Evolutionary conservation across 2,797 vertebrate genomes (phyloP).

Genomic region (Pantherophis vulpinus): DNA sequence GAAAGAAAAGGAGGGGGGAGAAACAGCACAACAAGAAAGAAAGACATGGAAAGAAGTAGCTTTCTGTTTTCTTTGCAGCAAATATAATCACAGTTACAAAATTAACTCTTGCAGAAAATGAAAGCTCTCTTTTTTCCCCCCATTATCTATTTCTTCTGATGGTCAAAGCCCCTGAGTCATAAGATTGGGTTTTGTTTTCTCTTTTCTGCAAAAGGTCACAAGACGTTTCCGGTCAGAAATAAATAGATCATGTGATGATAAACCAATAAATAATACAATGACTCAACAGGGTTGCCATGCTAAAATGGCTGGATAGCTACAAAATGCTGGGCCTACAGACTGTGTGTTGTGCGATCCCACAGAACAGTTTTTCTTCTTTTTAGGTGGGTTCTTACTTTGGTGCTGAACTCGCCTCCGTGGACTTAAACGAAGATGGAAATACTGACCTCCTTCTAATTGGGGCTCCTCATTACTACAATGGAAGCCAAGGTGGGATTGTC

Average conservation of each 20-base stretch:
- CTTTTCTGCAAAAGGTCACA: neutral
- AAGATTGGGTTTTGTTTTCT: neutral
- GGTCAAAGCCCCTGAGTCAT: neutral
- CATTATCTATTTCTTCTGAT: neutral
- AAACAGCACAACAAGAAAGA: neutral
- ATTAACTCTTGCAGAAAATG: neutral
- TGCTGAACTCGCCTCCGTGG: slow-evolving; percentile 71
- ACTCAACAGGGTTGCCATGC: neutral
- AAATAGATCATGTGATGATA: neutral
- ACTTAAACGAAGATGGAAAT: slow-evolving; percentile 68
- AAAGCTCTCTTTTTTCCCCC: neutral
- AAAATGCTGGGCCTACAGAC: neutral
- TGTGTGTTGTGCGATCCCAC: neutral
- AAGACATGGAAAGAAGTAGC: neutral
- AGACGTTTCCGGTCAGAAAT: neutral
- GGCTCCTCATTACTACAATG: slow-evolving; percentile 69
- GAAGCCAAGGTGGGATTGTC: slow-evolving; percentile 68
- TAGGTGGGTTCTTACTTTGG: slow-evolving; percentile 81
- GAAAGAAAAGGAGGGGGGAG: neutral
- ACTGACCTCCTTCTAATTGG: slow-evolving; percentile 79
- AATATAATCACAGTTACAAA: neutral
- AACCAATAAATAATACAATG: neutral
- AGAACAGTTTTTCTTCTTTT: neutral
- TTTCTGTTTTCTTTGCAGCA: neutral
- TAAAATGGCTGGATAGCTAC: neutral